Percentiles rank a stretch among this genome's conserved stretches.
phyloP scores from a whole-genome alignment of 2,888 invertebrate genomes.

The Tachystola acroxantha region DNA sequence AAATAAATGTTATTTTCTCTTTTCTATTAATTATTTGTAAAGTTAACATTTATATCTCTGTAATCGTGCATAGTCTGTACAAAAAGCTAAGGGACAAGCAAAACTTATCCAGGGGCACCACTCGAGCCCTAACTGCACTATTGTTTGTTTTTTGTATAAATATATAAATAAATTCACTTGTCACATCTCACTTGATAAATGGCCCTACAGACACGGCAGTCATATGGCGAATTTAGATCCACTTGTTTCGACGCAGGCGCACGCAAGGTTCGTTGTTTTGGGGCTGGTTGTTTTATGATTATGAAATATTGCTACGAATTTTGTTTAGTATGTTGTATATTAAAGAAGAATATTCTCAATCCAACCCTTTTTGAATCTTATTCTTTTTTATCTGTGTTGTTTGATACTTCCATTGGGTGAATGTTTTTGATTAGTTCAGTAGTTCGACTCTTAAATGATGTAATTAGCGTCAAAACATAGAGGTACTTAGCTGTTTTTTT shows the following conservation, averaged over 20 bases:
- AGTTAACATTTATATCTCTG: no score
- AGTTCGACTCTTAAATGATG: no score
- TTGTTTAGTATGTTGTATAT: no score
- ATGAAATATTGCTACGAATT: conserved; percentile 21
- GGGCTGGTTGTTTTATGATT: conserved; percentile 36
- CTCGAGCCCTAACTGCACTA: conserved; percentile 44
- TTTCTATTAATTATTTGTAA: no score
- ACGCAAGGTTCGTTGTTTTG: conserved; percentile 28
- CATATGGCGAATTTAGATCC: conserved; percentile 69
- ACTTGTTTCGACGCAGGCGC: conserved; percentile 52
- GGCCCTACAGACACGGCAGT: conserved; percentile 59
- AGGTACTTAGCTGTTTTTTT: no score
- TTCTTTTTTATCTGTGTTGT: no score
- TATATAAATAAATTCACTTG: conserved; percentile 74
- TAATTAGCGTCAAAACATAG: no score
- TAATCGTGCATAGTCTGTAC: conserved; percentile 36
- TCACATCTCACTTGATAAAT: conserved; percentile 72
- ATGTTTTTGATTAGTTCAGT: no score
- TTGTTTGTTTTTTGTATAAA: conserved; percentile 66
- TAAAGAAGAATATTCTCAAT: no score
- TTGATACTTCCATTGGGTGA: no score
- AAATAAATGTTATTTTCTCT: no score
- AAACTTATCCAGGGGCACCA: conserved; percentile 53
- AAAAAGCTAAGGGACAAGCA: conserved; percentile 42
- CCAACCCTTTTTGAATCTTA: no score